These are phyloP conservation scores for Saxidomus purpurata DNA, from an alignment of 1,140 invertebrate genomes.

Conservation along the genomic window DNA sequence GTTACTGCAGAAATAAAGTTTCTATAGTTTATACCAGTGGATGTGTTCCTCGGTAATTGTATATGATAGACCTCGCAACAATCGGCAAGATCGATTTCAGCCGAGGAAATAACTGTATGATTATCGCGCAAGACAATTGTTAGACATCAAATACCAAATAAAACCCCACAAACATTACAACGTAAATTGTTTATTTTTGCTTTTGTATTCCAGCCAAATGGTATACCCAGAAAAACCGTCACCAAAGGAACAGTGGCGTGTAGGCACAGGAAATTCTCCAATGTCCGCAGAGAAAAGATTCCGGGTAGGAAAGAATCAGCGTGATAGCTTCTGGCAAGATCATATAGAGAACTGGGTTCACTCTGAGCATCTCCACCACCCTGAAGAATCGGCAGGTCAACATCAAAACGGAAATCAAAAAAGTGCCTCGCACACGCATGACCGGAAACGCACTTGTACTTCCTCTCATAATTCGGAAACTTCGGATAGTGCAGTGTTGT, in stretches of 20 bases:
- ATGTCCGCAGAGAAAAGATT: slow-evolving; percentile 22
- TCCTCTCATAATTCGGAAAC: slow-evolving; percentile 28
- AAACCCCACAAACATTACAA: too few species aligned
- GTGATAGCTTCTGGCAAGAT: slow-evolving; percentile 42
- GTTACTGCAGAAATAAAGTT: too few species aligned
- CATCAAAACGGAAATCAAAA: not conserved
- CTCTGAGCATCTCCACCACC: not conserved
- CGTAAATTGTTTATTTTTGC: too few species aligned
- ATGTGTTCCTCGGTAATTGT: too few species aligned
- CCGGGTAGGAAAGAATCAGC: slow-evolving; percentile 13
- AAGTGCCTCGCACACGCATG: not conserved
- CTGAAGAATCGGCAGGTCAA: not conserved
- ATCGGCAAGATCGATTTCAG: too few species aligned
- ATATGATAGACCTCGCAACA: too few species aligned
- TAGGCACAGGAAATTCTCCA: not conserved
- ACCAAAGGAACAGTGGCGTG: not conserved
- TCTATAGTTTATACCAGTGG: too few species aligned
- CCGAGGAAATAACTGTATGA: too few species aligned
- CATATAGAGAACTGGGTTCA: slow-evolving; percentile 47
- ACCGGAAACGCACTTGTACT: slow-evolving; percentile 8
- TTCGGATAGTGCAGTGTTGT: not conserved
- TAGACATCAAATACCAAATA: too few species aligned
- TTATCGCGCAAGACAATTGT: too few species aligned
- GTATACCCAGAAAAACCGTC: slow-evolving; percentile 59
- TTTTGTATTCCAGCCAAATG: slow-evolving; percentile 48